phyloP scores from a whole-genome alignment of 2,888 invertebrate species.

The Oligia strigilis region DNA sequence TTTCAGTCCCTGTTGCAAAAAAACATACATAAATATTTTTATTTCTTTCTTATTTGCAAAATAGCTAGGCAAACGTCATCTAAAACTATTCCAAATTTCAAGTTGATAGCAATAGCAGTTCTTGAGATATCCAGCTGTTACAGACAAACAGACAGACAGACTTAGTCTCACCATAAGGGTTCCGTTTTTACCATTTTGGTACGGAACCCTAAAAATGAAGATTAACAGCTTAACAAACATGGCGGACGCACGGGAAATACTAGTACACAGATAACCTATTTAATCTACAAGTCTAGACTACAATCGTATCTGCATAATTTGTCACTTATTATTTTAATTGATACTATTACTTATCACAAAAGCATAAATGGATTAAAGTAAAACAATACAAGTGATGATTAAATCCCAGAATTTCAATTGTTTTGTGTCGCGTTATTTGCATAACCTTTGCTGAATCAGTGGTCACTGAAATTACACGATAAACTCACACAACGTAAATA shows the following conservation, averaged over 20 bases:
- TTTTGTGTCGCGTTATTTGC: conserved; percentile 22
- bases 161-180: too few relatives aligned
- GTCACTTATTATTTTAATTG: not conserved
- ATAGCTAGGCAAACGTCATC: too few relatives aligned
- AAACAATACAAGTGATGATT: not conserved
- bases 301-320: conserved; percentile 14
- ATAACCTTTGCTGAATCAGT: conserved; percentile 19
- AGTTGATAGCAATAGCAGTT: too few relatives aligned
- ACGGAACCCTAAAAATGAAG: conserved; percentile 10
- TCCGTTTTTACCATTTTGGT: not conserved
- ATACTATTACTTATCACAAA: not conserved
- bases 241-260: conserved; percentile 9
- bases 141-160: too few relatives aligned
- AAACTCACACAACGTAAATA: not conserved
- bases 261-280: not conserved
- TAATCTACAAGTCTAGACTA: not conserved
- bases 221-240: conserved; percentile 33
- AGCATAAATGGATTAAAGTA: not conserved
- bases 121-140: too few relatives aligned
- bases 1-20: too few relatives aligned
- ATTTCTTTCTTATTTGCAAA: too few relatives aligned
- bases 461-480: conserved; percentile 36
- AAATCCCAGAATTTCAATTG: conserved; percentile 29
- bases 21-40: too few relatives aligned
- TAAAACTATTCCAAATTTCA: too few relatives aligned